These are phyloP conservation scores for Conopomorpha cramerella DNA, from an alignment of 1,140 invertebrate species.

Conservation along the genomic window DNA sequence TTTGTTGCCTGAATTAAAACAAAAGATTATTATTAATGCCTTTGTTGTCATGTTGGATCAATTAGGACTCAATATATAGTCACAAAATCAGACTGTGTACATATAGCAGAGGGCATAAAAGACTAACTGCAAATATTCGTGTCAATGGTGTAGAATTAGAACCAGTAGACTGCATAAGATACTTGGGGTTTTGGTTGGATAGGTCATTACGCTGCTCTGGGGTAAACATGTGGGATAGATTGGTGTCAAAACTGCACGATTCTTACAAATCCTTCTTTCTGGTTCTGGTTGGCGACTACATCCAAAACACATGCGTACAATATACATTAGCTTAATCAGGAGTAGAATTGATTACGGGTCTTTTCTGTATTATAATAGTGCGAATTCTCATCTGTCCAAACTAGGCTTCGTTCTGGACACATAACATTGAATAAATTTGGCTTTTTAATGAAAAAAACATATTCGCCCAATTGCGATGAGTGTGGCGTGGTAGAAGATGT, in stretches of 20 bases:
- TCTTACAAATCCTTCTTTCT: neutral
- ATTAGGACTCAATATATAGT: neutral
- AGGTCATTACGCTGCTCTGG: neutral
- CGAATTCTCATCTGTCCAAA: neutral
- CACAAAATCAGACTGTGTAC: neutral
- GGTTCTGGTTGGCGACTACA: neutral
- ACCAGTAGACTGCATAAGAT: constrained; percentile 1
- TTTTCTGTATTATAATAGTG: neutral
- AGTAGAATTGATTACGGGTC: neutral
- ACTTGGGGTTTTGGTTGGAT: constrained; percentile 3
- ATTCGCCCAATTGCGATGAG: too few species aligned
- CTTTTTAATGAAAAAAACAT: too few species aligned
- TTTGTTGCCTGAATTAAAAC: too few species aligned
- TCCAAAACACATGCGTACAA: neutral
- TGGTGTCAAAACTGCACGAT: neutral
- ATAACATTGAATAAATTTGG: too few species aligned
- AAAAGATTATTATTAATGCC: too few species aligned
- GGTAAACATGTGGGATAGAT: constrained; percentile 1
- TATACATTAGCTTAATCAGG: neutral
- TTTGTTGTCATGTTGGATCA: too few species aligned
- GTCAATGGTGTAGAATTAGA: neutral
- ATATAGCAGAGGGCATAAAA: neutral
- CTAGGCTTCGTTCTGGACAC: too few species aligned
- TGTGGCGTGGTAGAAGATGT: too few species aligned
- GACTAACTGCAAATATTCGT: neutral